Base-by-base conservation (phyloP, 1,140 invertebrate species). In the Lepeophtheirus salmonis region DNA sequence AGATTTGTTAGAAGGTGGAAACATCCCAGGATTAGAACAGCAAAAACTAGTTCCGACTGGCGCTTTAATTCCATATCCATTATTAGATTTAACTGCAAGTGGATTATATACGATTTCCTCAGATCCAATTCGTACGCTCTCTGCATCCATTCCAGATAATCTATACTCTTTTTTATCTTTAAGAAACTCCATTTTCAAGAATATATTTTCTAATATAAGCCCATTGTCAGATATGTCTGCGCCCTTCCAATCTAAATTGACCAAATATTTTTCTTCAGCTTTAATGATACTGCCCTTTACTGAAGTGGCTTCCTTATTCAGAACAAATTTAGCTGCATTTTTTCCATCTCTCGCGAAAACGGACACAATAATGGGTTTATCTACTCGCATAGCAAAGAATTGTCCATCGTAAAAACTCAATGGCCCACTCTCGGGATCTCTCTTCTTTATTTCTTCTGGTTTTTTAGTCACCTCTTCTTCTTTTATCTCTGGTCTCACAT, bases 1-100 rank as follows among this genome's bases (percentile, higher is more conserved):
- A n/a, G 6, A 6, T 14, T 53, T 61, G 1, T n/a, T 14, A 10
- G 18, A 6, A 56, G 54, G 57, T 13, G 17, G 16, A 50, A 60
- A 60, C 57, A 60, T 50, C 6, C 57, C 57, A 2, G 57, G 20
- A 54, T 60, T 16, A 60, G 57, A 20, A 30, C 41, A 52, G 20
- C 49, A 51, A 24, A 60, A 60, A 2, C 18, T n/a, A 2, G n/a
- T 22, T 4, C 20, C 57, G n/a, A 60, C n/a, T 2, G 49, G 57
- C 16, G 57, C 57, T 2, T 2, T 2, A 2, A 60, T 10, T 24
- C 20, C 16, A 21, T 50, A 60, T 13, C 57, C 57, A 2, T 50
- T 2, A 3, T 3, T 3, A 12, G 23, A 23, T 2, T 24, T 18
- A 20, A 57, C 55, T 12, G 21, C n/a, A 12, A 57, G 26, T 24